Percentiles rank a stretch among this genome's conserved stretches.
phyloP scores from a whole-genome alignment of 2,797 vertebrate species.

The Benthosema pterotum region DNA sequence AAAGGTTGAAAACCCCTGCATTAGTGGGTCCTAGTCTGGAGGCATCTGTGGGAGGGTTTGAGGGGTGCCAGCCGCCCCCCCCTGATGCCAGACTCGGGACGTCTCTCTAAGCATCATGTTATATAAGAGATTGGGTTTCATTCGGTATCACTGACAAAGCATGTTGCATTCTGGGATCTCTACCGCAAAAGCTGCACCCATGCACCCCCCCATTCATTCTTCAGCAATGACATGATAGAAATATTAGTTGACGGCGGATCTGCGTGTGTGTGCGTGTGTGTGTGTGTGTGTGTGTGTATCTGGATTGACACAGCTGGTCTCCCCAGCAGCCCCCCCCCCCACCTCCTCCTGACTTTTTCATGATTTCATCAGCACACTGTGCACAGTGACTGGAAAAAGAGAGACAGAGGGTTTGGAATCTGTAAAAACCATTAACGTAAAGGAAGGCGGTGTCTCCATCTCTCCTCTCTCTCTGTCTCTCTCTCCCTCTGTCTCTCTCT shows the following conservation, averaged over 20 bases:
- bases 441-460: conserved; percentile 53
- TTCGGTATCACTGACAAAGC: conserved; percentile 21
- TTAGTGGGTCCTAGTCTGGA: too few species aligned
- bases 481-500: conserved; percentile 43
- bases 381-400: conserved; percentile 63
- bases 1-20: too few species aligned
- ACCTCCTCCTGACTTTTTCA: conserved; percentile 22
- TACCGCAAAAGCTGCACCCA: conserved; percentile 8
- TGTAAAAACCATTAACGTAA: conserved; percentile 78
- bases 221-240: conserved; percentile 10
- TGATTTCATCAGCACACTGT: conserved; percentile 55
- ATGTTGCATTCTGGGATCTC: conserved; percentile 5
- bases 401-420: conserved; percentile 53
- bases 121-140: conserved; percentile 2
- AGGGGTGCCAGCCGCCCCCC: too few species aligned
- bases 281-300: neutral
- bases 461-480: conserved; percentile 39
- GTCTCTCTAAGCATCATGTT: neutral
- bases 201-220: conserved; percentile 12
- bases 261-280: neutral
- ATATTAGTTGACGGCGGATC: conserved; percentile 8
- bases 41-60: too few species aligned
- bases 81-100: too few species aligned
- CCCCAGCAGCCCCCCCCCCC: conserved; percentile 47
- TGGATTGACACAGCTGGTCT: conserved; percentile 37